Evolutionary conservation across 35 echinoderm and acorn worm genomes (phyloP), one percentile per base, ranked within the genome.

Genomic region (Apostichopus californicus): DNA sequence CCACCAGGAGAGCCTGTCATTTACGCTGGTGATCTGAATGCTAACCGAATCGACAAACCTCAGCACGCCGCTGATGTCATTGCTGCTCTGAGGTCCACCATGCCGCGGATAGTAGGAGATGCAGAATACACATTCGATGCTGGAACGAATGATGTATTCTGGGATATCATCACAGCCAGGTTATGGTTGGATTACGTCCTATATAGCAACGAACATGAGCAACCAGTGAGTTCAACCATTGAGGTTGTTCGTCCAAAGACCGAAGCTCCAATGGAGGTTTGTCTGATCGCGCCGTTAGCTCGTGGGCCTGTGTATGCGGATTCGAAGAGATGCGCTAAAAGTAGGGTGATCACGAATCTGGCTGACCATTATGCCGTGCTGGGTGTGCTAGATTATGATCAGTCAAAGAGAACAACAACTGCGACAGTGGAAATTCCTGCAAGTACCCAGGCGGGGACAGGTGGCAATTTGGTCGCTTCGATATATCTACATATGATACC

Each of bases 181-280:
- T n/a, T 54, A 5, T 96, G 95, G 95, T 26, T 96, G 34, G 95
- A 96, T 65, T 96, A 96, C 89, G 95, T 89, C 10, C 63, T 96
- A 60, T 94, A 82, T 73, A 94, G 92, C 75, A 71, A 91, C 63
- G 81, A 87, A 10, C 95, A 96, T 59, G 18, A 87, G 13, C 90
- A 92, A 24, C 95, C 95, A 11, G 34, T 56, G 8, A 77, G 70
- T 25, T 78, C 95, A 3, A 92, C 81, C 34, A 71, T 90, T 6
- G 84, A 90, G 25, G 87, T 95, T 1, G 79, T 95, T 14, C 73
- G 86, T 53, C 94, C 94, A 12, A 28, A 79, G n/a, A 77, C 90
- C 22, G 86, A 87, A 55, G 60, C 66, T 5, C 91, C 94, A 9
- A 90, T 95, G 24, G 86, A 90, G 18, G 66, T 95, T 15, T 95